Conservation (phyloP, 1,140 invertebrate genomes). For the Ceratina calcarata region DNA sequence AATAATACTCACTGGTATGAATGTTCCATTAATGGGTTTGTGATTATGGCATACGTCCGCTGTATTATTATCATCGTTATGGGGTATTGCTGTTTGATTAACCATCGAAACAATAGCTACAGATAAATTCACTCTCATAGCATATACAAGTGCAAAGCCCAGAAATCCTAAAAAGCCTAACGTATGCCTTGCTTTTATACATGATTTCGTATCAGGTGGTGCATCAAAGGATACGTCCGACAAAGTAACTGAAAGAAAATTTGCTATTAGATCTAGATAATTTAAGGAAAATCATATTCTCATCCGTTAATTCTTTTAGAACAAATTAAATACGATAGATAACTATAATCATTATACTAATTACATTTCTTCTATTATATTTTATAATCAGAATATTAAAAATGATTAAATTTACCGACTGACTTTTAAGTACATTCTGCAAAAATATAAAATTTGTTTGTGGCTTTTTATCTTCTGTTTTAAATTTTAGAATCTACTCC, state of each 20-base stretch:
- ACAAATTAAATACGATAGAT: slow-evolving; percentile 11
- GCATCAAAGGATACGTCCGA: slow-evolving; percentile 41
- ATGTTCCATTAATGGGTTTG: slow-evolving; percentile 81
- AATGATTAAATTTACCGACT: not conserved
- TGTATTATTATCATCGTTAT: slow-evolving; percentile 79
- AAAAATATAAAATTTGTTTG: not conserved
- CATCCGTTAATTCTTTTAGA: not conserved
- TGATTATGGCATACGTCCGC: slow-evolving; percentile 83
- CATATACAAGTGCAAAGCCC: slow-evolving; percentile 92
- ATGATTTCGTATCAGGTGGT: slow-evolving; percentile 83
- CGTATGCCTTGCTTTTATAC: slow-evolving; percentile 86
- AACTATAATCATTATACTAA: not conserved
- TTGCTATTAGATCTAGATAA: slow-evolving; percentile 26
- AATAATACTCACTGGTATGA: slow-evolving; percentile 80
- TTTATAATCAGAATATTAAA: not conserved
- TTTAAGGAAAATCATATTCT: slow-evolving; percentile 3
- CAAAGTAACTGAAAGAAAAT: slow-evolving; percentile 74
- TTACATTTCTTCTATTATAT: no score
- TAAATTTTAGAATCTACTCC: not conserved
- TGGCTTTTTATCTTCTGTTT: not conserved
- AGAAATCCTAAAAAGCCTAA: slow-evolving; percentile 90
- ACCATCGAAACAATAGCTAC: slow-evolving; percentile 97
- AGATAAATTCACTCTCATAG: slow-evolving; percentile 95
- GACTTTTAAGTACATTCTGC: not conserved
- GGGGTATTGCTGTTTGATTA: slow-evolving; percentile 86